These are phyloP conservation scores for Noctua janthina DNA, from an alignment of 2,888 invertebrate species.

Conservation along the genomic window DNA sequence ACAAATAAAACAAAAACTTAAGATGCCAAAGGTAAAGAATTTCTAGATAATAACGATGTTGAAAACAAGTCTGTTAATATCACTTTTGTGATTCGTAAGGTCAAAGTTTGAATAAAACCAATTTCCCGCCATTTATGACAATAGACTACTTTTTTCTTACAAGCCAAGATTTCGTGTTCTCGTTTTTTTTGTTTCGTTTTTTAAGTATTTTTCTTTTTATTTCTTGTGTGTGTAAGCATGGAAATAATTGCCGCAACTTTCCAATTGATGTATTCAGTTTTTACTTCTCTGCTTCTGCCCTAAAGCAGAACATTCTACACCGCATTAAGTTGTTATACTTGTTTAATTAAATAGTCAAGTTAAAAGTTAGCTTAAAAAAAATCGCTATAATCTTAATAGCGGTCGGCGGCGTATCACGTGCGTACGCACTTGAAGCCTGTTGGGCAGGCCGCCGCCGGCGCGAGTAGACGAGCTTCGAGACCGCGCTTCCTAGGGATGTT, in stretches of 20 bases:
- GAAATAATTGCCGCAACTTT: conserved; percentile 34
- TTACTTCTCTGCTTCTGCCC: conserved; percentile 45
- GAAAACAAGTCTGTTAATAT: conserved; percentile 46
- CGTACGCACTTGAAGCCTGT: conserved; percentile 24
- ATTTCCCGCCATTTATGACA: conserved; percentile 31
- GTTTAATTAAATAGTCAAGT: conserved; percentile 39
- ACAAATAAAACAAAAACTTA: conserved; percentile 44
- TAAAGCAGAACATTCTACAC: conserved; percentile 41
- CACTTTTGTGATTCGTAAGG: conserved; percentile 43
- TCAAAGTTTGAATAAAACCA: conserved; percentile 27
- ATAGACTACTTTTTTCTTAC: conserved; percentile 9
- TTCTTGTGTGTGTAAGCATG: conserved; percentile 37
- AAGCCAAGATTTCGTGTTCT: conserved; percentile 20
- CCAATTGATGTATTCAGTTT: conserved; percentile 46
- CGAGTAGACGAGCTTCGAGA: conserved; percentile 29
- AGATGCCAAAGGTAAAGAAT: conserved; percentile 46
- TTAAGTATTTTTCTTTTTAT: conserved; percentile 16
- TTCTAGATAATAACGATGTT: conserved; percentile 19
- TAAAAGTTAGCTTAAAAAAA: conserved; percentile 38
- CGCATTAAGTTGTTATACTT: conserved; percentile 30
- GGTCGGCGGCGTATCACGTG: conserved; percentile 33
- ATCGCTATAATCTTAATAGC: conserved; percentile 34
- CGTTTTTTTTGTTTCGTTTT: conserved; percentile 19
- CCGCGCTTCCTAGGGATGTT: conserved; percentile 38
- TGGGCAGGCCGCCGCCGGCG: conserved; percentile 18